Percentiles rank a stretch among this genome's conserved stretches.
Conservation (phyloP, 2,888 invertebrate genomes). For the Crossocerus cetratus region DNA sequence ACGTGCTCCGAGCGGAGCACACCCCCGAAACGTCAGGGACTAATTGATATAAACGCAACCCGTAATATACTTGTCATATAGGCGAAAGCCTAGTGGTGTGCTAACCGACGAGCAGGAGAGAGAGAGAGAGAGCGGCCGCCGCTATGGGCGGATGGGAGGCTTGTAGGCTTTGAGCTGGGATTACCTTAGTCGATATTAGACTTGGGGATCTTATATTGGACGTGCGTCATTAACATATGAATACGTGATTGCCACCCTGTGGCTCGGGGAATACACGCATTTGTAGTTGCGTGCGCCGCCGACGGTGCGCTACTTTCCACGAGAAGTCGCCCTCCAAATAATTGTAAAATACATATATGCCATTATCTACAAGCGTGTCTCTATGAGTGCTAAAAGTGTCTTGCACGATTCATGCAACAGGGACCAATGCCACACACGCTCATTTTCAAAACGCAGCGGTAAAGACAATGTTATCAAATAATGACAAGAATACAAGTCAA, state of each 20-base stretch:
- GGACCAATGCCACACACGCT: background rate
- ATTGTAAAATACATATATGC: no score
- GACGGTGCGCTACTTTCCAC: no score
- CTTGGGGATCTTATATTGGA: slow-evolving; percentile 60
- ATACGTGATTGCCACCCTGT: slow-evolving; percentile 29
- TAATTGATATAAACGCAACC: slow-evolving; percentile 77
- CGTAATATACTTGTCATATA: slow-evolving; percentile 77
- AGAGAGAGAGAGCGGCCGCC: slow-evolving; percentile 20
- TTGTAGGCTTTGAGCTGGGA: slow-evolving; percentile 58
- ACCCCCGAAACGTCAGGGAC: slow-evolving; percentile 74
- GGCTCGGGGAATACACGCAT: slow-evolving; percentile 28
- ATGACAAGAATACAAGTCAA: slow-evolving; percentile 39
- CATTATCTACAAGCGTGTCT: no score
- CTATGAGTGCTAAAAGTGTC: no score
- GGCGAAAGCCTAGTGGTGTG: slow-evolving; percentile 57
- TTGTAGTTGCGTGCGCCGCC: slow-evolving; percentile 14
- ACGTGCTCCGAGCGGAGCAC: slow-evolving; percentile 56
- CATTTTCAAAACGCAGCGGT: background rate
- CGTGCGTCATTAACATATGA: slow-evolving; percentile 65
- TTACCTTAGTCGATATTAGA: slow-evolving; percentile 69
- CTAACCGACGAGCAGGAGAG: slow-evolving; percentile 29
- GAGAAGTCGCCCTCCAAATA: no score
- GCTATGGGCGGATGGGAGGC: slow-evolving; percentile 34
- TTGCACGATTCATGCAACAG: no score
- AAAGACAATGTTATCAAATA: slow-evolving; percentile 53